Evolutionary conservation across 2,888 invertebrate species (phyloP).

Genomic region (Oegoconia quadripuncta): DNA sequence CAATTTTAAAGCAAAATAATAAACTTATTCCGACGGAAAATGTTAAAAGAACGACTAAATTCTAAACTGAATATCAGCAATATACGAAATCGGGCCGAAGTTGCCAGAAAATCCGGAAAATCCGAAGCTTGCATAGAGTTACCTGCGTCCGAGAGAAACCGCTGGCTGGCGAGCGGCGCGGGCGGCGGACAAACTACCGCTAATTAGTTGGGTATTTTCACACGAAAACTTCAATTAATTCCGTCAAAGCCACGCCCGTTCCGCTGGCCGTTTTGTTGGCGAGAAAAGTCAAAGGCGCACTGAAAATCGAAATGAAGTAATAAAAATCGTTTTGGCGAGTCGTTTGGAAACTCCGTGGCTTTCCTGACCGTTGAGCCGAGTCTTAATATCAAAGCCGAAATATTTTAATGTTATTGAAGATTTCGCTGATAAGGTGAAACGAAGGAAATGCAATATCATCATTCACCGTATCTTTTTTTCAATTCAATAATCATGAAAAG

Average conservation of each 20-base stretch:
- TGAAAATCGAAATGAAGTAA: conserved; percentile 48
- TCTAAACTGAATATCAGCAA: neutral
- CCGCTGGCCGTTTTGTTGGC: conserved; percentile 25
- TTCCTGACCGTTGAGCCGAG: conserved; percentile 25
- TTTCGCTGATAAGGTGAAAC: conserved; percentile 10
- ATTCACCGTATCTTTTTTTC: conserved; percentile 1
- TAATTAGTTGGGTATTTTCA: conserved; percentile 63
- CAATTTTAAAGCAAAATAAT: no score
- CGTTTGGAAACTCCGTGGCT: conserved; percentile 35
- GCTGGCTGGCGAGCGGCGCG: conserved; percentile 7
- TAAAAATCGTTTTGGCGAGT: conserved; percentile 46
- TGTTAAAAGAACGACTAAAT: no score
- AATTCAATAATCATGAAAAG: conserved; percentile 18
- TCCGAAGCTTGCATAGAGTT: conserved; percentile 23
- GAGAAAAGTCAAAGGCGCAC: conserved; percentile 44
- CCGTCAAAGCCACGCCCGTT: conserved; percentile 48
- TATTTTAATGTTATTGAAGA: conserved; percentile 23
- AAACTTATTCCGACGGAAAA: no score
- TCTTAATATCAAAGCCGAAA: conserved; percentile 23
- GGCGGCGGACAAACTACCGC: conserved; percentile 36
- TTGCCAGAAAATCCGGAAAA: conserved; percentile 28
- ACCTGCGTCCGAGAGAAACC: conserved; percentile 26
- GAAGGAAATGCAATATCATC: conserved; percentile 13
- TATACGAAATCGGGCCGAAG: conserved; percentile 3
- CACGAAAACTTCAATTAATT: conserved; percentile 65